Evolutionary conservation across 2,113 vertebrate species (phyloP).

Genomic region (Leiothrix lutea): DNA sequence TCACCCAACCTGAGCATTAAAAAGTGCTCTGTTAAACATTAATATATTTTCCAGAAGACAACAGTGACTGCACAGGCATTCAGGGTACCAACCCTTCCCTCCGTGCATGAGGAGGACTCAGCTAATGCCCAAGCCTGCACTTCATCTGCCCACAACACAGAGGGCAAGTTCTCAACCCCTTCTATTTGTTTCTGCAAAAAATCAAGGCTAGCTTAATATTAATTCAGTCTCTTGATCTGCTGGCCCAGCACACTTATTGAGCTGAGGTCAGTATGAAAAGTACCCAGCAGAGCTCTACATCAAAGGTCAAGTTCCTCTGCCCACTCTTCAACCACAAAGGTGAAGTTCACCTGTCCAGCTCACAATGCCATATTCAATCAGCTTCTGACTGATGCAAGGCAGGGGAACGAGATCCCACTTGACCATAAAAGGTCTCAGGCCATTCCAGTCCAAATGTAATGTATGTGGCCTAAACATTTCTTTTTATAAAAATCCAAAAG

Average conservation of each 20-base stretch:
- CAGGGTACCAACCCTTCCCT: not conserved
- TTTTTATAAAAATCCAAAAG: rapidly evolving
- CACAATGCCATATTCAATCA: not conserved
- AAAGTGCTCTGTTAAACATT: not conserved
- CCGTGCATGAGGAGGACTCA: rapidly evolving
- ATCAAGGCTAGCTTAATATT: not conserved
- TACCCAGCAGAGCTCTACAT: not conserved
- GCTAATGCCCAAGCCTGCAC: too few species aligned
- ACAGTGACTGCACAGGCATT: not conserved
- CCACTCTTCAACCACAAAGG: not conserved
- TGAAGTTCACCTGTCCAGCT: not conserved
- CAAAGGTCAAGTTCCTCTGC: not conserved
- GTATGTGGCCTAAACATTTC: not conserved
- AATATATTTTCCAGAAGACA: not conserved
- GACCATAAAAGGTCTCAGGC: too few species aligned
- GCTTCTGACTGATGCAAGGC: not conserved
- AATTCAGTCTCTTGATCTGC: not conserved
- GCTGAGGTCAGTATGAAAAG: not conserved
- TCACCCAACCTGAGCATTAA: not conserved
- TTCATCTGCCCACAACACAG: not conserved
- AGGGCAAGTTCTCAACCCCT: not conserved
- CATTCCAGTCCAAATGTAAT: not conserved
- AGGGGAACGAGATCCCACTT: rapidly evolving
- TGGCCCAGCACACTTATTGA: not conserved
- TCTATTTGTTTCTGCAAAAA: not conserved